A percentile compares a stretch with the other conserved stretches of the same genome.
These are phyloP conservation scores for Muscicapa striata DNA, from an alignment of 2,797 vertebrate genomes.

Conservation along the genomic window DNA sequence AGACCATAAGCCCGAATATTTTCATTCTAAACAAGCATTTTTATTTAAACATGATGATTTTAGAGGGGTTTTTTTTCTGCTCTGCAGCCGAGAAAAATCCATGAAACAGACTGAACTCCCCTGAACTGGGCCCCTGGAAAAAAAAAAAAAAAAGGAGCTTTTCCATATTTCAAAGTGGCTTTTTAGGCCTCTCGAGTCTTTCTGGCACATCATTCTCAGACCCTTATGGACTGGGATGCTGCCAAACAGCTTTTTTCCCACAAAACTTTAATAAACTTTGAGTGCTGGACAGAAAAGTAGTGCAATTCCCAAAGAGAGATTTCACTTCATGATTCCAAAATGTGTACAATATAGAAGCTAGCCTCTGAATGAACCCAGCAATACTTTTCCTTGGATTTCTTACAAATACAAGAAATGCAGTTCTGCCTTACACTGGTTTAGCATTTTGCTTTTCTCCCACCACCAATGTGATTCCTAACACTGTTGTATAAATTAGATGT, in stretches of 20 bases:
- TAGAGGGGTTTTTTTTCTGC: background rate
- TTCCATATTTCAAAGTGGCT: conserved; percentile 54
- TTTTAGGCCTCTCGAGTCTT: conserved; percentile 39
- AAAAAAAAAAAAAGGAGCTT: background rate
- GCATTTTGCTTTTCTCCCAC: background rate
- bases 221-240: conserved; percentile 62
- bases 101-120: conserved; percentile 18
- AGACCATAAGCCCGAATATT: background rate
- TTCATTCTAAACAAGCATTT: background rate
- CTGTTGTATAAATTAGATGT: background rate
- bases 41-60: background rate
- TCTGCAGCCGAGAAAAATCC: background rate
- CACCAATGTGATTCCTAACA: background rate
- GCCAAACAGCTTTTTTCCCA: conserved; percentile 72
- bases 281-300: conserved; percentile 39
- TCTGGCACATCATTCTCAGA: conserved; percentile 69
- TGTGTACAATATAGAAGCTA: background rate
- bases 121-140: conserved; percentile 15
- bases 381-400: background rate
- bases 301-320: conserved; percentile 55
- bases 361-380: conserved; percentile 20
- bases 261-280: conserved; percentile 65
- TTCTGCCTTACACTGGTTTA: background rate
- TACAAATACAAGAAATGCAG: background rate
- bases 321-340: conserved; percentile 45